Base-by-base conservation (phyloP, 37 sponge, comb jelly and placozoan genomes). In the Aplysina aerophoba region DNA sequence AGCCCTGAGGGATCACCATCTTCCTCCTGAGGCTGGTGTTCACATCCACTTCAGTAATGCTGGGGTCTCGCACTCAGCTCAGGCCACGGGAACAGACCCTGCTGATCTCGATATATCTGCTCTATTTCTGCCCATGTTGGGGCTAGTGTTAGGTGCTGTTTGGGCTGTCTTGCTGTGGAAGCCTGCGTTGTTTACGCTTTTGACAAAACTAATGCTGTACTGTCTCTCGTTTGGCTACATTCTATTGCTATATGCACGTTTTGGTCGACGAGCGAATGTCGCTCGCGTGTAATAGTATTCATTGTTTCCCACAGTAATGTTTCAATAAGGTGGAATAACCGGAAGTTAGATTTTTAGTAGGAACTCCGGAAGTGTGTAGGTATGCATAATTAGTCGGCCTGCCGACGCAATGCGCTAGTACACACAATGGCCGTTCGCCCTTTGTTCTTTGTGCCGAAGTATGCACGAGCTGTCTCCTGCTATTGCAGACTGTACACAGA, bases 371-470 rank as follows among this genome's bases (percentile, higher is more conserved):
- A 39, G 78, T 75, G 39, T 36, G 3, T 75, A 75, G 78, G 54
- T 62, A 62, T 62, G 64, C 24, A 62, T 75, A 75, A 44, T 41
- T 25, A 36, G 44, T 36, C 44, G 78, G 78, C 78, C 78, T 40
- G 44, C 78, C 54, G 78, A n/a, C 78, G 54, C 44, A 53, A 50
- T n/a, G 78, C 78, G 54, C 54, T 41, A 24, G 13, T 53, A 1
- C 41, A 15, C 54, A 53, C 78, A 75, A 75, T 75, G 37, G 41
- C 78, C 31, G 25, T 19, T 36, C 37, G 6, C n/a, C 54, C 78
- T 75, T 75, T 75, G 78, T 75, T 75, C 78, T 75, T 75, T 75
- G 78, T 75, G 50, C 50, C 78, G 34, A 30, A 69, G 34, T 69
- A 35, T 69, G 34, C 34, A 69, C 34, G 71, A 75, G n/a, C 50